Conservation (phyloP, 2,888 invertebrate species). For the Rhimphoctona megacephalus region DNA sequence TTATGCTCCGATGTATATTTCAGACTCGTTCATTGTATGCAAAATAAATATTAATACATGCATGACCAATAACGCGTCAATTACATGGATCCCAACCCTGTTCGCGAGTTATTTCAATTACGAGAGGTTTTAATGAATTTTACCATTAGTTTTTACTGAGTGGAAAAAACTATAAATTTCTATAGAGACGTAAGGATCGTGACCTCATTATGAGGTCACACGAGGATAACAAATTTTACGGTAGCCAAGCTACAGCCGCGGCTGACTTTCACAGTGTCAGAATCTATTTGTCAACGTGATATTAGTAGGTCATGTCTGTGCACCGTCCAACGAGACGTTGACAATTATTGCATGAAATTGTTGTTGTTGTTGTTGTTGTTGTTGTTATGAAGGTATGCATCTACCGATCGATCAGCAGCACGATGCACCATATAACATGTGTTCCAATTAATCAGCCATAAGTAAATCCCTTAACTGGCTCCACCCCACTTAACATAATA, state of each 20-base stretch:
- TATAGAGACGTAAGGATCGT: conserved; percentile 42
- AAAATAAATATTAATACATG: not conserved
- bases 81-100: not conserved
- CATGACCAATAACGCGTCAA: not conserved
- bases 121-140: not conserved
- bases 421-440: conserved; percentile 9
- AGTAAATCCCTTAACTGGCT: conserved; percentile 6
- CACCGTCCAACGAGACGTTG: conserved; percentile 38
- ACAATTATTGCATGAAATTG: conserved; percentile 53
- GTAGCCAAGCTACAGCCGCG: conserved; percentile 58
- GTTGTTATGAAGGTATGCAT: not conserved
- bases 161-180: not conserved
- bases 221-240: conserved; percentile 49
- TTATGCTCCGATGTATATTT: conserved; percentile 6
- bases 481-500: conserved; percentile 22
- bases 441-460: conserved; percentile 44
- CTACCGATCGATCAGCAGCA: conserved; percentile 22
- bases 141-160: not conserved
- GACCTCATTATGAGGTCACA: conserved; percentile 65
- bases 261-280: conserved; percentile 75
- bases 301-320: conserved; percentile 38
- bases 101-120: not conserved
- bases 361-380: not conserved
- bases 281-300: conserved; percentile 73
- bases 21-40: not conserved